A percentile compares a stretch with the other conserved stretches of the same genome.
These are phyloP conservation scores for Apaloderma vittatum DNA, from an alignment of 2,113 vertebrate species.

Conservation along the genomic window DNA sequence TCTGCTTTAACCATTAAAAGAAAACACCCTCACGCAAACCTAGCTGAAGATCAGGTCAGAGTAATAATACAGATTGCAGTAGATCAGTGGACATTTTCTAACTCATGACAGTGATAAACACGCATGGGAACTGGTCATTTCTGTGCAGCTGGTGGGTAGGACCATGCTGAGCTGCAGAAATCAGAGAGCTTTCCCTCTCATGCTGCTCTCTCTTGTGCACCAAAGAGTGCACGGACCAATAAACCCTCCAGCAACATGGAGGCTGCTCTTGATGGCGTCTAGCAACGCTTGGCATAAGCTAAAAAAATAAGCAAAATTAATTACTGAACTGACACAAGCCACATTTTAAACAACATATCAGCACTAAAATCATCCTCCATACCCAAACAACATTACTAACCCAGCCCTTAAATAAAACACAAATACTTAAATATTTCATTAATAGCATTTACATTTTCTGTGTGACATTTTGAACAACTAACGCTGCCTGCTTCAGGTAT, in stretches of 20 bases:
- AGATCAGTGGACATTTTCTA: background rate
- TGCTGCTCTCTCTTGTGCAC: background rate
- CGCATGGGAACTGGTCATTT: background rate
- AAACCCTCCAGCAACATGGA: background rate
- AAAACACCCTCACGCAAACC: background rate
- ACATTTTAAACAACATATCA: background rate
- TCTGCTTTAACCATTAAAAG: background rate
- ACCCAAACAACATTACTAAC: background rate
- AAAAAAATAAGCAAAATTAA: background rate
- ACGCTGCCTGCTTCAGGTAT: background rate
- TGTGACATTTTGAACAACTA: conserved; percentile 26
- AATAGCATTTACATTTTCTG: conserved; percentile 32
- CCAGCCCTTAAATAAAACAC: background rate
- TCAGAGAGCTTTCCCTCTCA: background rate
- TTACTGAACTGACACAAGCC: background rate
- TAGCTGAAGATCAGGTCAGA: background rate
- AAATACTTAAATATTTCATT: conserved; percentile 29
- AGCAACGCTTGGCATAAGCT: background rate
- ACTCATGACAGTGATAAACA: accelerated
- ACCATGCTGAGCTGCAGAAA: background rate
- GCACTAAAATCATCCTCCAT: background rate
- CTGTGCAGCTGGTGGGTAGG: background rate
- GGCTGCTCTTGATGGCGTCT: background rate
- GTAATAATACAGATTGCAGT: background rate
- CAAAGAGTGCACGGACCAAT: background rate